Conservation (phyloP, 1,140 invertebrate species). For the Palaemon carinicauda region DNA sequence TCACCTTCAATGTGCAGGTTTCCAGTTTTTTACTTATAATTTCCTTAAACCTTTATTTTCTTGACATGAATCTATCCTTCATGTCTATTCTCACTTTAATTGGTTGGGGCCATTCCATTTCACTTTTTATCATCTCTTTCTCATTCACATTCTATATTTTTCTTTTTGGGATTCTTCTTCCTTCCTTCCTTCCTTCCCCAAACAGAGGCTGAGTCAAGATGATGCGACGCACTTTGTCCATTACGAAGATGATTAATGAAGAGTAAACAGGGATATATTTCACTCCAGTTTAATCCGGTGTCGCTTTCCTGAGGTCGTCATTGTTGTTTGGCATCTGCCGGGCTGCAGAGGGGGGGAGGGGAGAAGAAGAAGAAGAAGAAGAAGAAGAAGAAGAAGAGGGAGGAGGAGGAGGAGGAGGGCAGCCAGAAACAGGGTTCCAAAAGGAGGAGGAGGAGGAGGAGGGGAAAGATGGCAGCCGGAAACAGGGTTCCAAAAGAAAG, state of each 20-base stretch:
- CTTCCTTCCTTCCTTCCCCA: not conserved
- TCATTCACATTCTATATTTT: not conserved
- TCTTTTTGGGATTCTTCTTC: not conserved
- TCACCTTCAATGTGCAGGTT: not conserved
- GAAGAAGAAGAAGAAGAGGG: not conserved
- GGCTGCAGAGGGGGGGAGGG: not conserved
- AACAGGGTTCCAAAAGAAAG: too few species aligned
- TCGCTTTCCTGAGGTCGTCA: not conserved
- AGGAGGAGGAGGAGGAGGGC: not conserved
- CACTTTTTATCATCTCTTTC: not conserved
- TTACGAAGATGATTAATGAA: conserved; percentile 8
- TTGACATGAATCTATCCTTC: too few species aligned
- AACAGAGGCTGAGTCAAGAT: not conserved
- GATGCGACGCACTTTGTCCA: not conserved
- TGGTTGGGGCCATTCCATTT: not conserved
- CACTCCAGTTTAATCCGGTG: conserved; percentile 3
- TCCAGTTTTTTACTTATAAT: not conserved
- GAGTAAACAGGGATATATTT: conserved; percentile 16
- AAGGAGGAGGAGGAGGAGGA: conserved; percentile 3
- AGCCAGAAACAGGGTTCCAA: too few species aligned
- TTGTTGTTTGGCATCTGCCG: not conserved
- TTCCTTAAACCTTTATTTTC: not conserved
- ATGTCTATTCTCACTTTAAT: not conserved
- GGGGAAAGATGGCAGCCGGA: not conserved
- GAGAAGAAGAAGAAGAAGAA: not conserved